Evolutionary conservation across 2,113 vertebrate species (phyloP).

Genomic region (Sturnira hondurensis): DNA sequence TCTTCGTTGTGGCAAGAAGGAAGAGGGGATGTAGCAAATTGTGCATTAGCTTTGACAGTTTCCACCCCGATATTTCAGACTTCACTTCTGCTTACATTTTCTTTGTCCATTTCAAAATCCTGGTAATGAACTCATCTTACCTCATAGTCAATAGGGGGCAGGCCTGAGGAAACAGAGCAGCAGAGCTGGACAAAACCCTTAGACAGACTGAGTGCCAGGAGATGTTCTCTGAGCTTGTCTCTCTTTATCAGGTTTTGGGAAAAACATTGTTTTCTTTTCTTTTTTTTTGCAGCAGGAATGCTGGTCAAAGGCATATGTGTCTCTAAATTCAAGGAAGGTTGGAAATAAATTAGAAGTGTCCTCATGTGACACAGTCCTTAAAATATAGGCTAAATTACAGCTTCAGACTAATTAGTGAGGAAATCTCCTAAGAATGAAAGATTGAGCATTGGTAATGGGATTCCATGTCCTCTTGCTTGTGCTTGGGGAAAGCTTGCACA

Average conservation of each 20-base stretch:
- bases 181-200: background rate
- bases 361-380: constrained; percentile 66
- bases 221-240: background rate
- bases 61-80: background rate
- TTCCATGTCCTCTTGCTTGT: constrained; percentile 43
- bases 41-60: background rate
- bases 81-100: background rate
- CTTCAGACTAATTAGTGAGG: constrained; percentile 71
- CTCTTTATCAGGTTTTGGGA: background rate
- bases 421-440: constrained; percentile 63
- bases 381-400: constrained; percentile 68
- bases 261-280: background rate
- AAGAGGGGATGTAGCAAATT: background rate
- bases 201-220: background rate
- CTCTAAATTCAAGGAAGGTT: constrained; percentile 60
- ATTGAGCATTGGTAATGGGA: constrained; percentile 64
- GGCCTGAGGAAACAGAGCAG: background rate
- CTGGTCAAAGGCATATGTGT: constrained; percentile 48
- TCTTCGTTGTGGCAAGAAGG: background rate
- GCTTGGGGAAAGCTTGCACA: constrained; percentile 50
- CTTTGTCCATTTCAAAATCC: background rate
- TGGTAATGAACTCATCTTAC: background rate
- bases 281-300: background rate
- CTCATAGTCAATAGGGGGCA: background rate
- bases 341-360: constrained; percentile 71